Evolutionary conservation across 2,888 invertebrate genomes (phyloP), one percentile per base, ranked within the genome.

Genomic region (Chloroclystis v-ata): DNA sequence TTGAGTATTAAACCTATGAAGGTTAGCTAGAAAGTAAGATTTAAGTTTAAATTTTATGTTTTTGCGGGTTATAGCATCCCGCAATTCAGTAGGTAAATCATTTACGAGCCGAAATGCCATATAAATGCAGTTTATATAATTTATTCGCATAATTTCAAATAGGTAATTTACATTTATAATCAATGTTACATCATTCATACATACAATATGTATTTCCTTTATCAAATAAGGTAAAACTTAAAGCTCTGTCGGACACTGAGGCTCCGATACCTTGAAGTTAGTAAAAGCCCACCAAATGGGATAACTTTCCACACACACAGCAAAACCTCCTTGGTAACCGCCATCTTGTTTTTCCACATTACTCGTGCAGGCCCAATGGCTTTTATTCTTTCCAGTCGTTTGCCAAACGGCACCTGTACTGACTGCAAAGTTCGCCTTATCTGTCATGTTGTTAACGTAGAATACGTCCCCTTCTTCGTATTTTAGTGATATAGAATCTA

Each of bases 221-320:
- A n/a, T n/a, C n/a, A n/a, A n/a, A n/a, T n/a, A n/a, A n/a, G n/a
- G n/a, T n/a, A n/a, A n/a, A n/a, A n/a, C n/a, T n/a, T n/a, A n/a
- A n/a, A n/a, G n/a, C n/a, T n/a, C n/a, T n/a, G n/a, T 20, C 11
- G 54, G 67, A 51, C 82, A 82, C 2, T 54, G 49, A 0, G 82
- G 82, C 47, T 82, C 82, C 25, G 64, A 69, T 28, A 73, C 54
- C 67, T 82, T 83, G 0, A 82, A 61, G 43, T 72, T 75, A 52
- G 76, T 75, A 52, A 82, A 82, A 6, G 62, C 61, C 12, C 57
- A 48, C 83, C 82, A 83, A 6, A 82, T 46, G 0, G 49, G 12
- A 38, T 65, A 78, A 43, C 75, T 30, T 4, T 70, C 50, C 0
- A 75, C 57, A 43, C 82, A 83, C 1, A 72, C 10, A 7, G 82